Evolutionary conservation across 2,113 vertebrate genomes (phyloP).

Genomic region (Sphaerodactylus townsendi): DNA sequence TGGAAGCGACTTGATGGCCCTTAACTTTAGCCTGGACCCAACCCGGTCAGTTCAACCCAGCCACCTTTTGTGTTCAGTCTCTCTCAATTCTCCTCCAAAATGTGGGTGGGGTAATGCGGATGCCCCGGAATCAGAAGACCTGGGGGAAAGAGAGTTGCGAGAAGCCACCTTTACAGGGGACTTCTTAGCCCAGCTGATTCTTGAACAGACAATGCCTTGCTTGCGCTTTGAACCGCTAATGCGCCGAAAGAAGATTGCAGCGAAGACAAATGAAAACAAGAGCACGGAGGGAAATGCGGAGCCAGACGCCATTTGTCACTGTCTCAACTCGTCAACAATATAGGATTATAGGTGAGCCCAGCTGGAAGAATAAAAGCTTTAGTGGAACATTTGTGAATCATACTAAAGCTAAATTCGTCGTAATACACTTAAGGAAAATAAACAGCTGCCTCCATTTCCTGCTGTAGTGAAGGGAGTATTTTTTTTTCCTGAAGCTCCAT

Average conservation of each 20-base stretch:
- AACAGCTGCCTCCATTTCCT: slow-evolving; percentile 52
- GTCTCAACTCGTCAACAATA: slow-evolving; percentile 47
- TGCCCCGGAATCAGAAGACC: too few relatives aligned
- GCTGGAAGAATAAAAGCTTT: slow-evolving; percentile 63
- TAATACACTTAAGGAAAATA: slow-evolving; percentile 68
- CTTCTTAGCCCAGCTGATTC: too few relatives aligned
- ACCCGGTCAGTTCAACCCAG: background rate
- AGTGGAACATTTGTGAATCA: slow-evolving; percentile 63
- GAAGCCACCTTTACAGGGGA: too few relatives aligned
- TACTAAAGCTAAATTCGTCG: slow-evolving; percentile 67
- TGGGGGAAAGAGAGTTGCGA: too few relatives aligned
- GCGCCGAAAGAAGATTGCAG: background rate
- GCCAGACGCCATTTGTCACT: slow-evolving; percentile 56
- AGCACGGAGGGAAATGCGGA: slow-evolving; percentile 22
- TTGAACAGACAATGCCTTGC: too few relatives aligned
- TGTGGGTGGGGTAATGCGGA: too few relatives aligned
- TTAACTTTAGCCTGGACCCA: background rate
- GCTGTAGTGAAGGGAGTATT: slow-evolving; percentile 29
- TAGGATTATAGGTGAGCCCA: slow-evolving; percentile 52
- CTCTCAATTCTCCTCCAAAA: too few relatives aligned
- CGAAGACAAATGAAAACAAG: background rate
- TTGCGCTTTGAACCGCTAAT: too few relatives aligned
- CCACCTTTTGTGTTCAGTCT: too few relatives aligned
- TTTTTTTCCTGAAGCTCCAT: slow-evolving; percentile 47
- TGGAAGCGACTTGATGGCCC: too few relatives aligned